Conservation (phyloP, 2,797 vertebrate genomes). For the Siniperca undulata region DNA sequence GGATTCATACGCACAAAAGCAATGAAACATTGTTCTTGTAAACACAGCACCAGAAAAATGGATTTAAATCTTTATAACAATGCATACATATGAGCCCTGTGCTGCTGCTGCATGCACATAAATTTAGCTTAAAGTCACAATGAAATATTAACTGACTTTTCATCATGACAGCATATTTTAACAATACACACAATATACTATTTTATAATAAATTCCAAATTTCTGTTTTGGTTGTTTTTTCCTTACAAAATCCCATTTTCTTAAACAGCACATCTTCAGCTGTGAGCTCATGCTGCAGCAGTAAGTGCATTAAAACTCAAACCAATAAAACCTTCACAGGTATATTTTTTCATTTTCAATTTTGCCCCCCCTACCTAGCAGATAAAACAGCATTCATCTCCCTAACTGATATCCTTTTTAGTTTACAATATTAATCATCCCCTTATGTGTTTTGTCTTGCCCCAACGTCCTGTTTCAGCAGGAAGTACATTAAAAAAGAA, state of each 20-base stretch:
- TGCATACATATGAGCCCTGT: conserved; percentile 57
- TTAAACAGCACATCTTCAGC: not conserved
- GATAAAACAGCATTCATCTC: conserved; percentile 9
- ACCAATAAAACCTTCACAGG: not conserved
- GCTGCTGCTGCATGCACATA: conserved; percentile 39
- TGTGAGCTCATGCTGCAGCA: conserved; percentile 6
- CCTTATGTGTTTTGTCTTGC: conserved; percentile 5
- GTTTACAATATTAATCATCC: conserved; percentile 1
- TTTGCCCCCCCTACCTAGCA: not conserved
- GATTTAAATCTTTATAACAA: conserved; percentile 65
- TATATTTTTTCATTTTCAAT: not conserved
- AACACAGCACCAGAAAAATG: conserved; percentile 70
- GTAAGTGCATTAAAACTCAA: not conserved
- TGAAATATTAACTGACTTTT: conserved; percentile 33
- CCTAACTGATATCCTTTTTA: not conserved
- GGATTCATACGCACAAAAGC: conserved; percentile 76
- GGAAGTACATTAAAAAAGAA: conserved; percentile 21
- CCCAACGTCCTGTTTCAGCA: conserved; percentile 15
- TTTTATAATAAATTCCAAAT: conserved; percentile 21
- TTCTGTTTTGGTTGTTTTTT: not conserved
- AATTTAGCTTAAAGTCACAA: conserved; percentile 27
- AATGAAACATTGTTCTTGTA: conserved; percentile 74
- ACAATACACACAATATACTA: not conserved
- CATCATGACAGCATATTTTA: conserved; percentile 2
- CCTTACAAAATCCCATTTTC: not conserved